Evolutionary conservation across 2,113 vertebrate species (phyloP), one percentile per base, ranked within the genome.

Genomic region (Passer domesticus): DNA sequence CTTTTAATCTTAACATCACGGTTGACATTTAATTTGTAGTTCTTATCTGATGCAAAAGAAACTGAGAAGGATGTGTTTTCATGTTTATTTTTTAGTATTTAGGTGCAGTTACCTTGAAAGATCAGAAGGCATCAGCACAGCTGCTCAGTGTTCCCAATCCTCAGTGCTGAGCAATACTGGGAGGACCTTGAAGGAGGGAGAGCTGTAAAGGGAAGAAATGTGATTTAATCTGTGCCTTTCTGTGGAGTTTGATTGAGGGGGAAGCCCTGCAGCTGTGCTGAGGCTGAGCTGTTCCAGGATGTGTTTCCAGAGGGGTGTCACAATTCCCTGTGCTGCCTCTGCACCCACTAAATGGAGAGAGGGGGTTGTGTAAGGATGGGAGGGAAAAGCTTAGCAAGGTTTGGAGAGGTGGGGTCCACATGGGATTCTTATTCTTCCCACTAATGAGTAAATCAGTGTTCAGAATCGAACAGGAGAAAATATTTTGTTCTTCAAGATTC

Each of bases 321-420:
- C n/a, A 14, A 1, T 23, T 52, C 50, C 31, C 46, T 10, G 23
- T 5, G 35, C 78, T 63, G 44, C 58, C 25, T 25, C 15, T 39
- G 47, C 39, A 10, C 10, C 74, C 10, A 2, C 3, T 2, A 1
- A 14, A 8, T 2, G 5, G 55, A 23, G 19, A 66, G 35, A 59
- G 62, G n/a, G 50, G 15, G 12, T 4, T 2, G 13, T 2, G 3
- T 3, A 5, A 31, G n/a, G 47, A 41, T 20, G 60, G 30, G 55
- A 39, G 44, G 16, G 13, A 11, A 64, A 60, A 23, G 8, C 53
- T 47, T 1, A 6, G 21, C 30, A 16, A n/a, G 53, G 44, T 47
- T 49, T n/a, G 13, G 78, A 75, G 52, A 2, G 31, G 31, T 16
- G 46, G 25, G 13, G 2, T 9, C 50, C 16, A 0, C 8, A 0